phyloP scores from a whole-genome alignment of 2,113 vertebrate genomes.

The Hypocryptadius cinnamomeus region DNA sequence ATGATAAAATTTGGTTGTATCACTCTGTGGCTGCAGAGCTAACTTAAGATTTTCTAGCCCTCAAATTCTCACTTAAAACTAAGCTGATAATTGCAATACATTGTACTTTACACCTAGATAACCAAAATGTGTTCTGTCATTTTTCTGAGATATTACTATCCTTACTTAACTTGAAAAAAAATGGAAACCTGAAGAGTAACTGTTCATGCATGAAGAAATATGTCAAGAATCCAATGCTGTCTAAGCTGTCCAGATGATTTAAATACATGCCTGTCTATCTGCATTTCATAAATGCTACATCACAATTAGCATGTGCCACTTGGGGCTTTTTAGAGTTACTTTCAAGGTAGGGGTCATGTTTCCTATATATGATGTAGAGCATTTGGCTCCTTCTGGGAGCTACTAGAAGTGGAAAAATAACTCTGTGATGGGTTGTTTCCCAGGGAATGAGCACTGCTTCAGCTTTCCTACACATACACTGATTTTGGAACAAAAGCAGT shows the following conservation, averaged over 20 bases:
- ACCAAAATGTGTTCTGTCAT: not conserved
- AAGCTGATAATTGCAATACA: not conserved
- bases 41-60: not conserved
- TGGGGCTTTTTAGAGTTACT: not conserved
- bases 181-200: not conserved
- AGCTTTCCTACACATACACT: not conserved
- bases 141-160: not conserved
- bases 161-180: not conserved
- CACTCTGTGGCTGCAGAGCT: not conserved
- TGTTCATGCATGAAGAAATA: not conserved
- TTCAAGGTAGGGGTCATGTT: not conserved
- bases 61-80: not conserved
- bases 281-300: not conserved
- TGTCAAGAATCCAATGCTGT: not conserved
- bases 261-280: not conserved
- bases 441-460: not conserved
- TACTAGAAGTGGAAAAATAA: not conserved
- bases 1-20: not conserved
- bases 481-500: not conserved
- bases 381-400: not conserved
- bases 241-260: not conserved
- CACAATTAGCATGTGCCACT: not conserved
- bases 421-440: not conserved
- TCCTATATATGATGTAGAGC: not conserved
- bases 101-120: not conserved